A percentile compares a stretch with the other conserved stretches of the same genome.
phyloP scores from a whole-genome alignment of 2,797 vertebrate genomes.

The Melopsittacus undulatus region DNA sequence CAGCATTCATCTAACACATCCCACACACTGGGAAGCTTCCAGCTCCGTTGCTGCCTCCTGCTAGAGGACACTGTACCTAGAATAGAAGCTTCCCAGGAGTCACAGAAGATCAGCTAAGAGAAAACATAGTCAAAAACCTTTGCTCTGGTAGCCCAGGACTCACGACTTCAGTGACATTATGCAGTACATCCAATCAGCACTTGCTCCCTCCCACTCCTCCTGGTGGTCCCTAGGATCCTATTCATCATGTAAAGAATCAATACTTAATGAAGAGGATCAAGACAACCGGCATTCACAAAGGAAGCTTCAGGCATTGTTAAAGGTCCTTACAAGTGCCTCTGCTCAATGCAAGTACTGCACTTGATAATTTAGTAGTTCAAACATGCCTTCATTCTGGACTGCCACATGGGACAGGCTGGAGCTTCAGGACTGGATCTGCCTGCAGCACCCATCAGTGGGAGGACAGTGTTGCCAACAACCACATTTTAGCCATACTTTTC shows the following conservation, averaged over 20 bases:
- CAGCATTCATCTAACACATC: neutral
- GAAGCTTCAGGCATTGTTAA: fast-evolving
- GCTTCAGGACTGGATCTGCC: neutral
- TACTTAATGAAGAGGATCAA: neutral
- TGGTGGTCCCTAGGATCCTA: neutral
- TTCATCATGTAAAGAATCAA: neutral
- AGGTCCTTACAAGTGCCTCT: neutral
- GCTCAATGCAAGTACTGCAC: neutral
- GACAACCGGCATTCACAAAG: neutral
- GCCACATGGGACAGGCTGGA: neutral
- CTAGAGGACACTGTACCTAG: neutral
- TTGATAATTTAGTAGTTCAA: neutral
- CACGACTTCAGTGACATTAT: neutral
- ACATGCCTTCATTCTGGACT: neutral
- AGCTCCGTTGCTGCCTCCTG: neutral
- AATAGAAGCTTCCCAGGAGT: neutral
- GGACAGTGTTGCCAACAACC: fast-evolving
- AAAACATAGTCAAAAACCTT: neutral
- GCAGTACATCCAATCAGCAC: neutral
- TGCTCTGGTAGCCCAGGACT: neutral
- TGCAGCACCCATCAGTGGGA: neutral
- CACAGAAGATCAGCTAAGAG: neutral
- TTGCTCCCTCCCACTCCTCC: neutral
- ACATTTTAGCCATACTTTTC: neutral
- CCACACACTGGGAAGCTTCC: neutral